Evolutionary conservation across 2,888 invertebrate genomes (phyloP), one percentile per base, ranked within the genome.

Genomic region (Oxyscelio sp.): DNA sequence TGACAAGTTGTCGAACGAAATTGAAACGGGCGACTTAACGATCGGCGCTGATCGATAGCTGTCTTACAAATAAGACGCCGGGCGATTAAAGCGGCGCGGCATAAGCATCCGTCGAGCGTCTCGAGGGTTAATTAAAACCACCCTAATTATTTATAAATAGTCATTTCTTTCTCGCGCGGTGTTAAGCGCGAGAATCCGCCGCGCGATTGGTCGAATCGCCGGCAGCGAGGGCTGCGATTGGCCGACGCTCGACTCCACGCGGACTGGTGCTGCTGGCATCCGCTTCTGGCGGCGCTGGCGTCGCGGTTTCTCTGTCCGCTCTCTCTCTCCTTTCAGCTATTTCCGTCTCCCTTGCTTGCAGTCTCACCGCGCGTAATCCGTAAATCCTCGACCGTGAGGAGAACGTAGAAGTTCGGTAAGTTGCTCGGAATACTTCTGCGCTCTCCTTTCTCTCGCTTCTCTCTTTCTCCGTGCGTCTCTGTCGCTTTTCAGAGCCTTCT

Each of bases 121-220:
- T 91, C 90, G 90, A 91, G 92, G 92, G 92, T 93, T 93, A 93
- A 94, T 94, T 93, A 94, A 94, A 94, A 92, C 91, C 93, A 93
- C 92, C 93, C 94, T 93, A 94, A 94, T 94, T 94, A 94, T 94
- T 94, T 93, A 94, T 93, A 94, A 93, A 93, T 92, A 94, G 93
- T 92, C 91, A 92, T 93, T 93, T 93, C 91, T 92, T 92, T 87
- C 87, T 89, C 85, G 91, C 89, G 90, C 89, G 92, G 91, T 91
- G 92, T 92, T 92, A 91, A 92, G 91, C 91, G 92, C 40, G 45
- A 54, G 38, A 9, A 78, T n/a, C n/a, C n/a, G n/a, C 34, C 2
- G 43, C 6, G 6, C 15, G 19, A 92, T 78, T 84, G 89, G 77
- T 45, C 54, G 54, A 40, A n/a, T 0, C 19, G 40, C 4, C 24